Evolutionary conservation across 2,797 vertebrate species (phyloP), one percentile per base, ranked within the genome.

Genomic region (Pangasius djambal): DNA sequence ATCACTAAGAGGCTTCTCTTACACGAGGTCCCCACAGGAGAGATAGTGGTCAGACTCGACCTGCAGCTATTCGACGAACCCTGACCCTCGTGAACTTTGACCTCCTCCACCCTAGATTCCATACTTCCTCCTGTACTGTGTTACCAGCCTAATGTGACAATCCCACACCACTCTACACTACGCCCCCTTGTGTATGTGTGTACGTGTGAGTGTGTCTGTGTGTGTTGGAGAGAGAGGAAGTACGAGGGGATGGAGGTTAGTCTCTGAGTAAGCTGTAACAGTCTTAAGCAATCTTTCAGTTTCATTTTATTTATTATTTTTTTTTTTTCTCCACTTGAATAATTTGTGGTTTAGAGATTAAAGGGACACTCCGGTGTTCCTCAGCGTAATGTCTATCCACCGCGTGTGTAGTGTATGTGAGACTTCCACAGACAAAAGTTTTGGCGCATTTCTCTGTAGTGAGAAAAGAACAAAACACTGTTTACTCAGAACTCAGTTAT

Each of bases 11-110:
- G 98, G 95, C 95, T 99, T 89, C 97, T 99, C 48, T 96, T 99
- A 87, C 98, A 99, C 0, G 98, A 99, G 93, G 98, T 99, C 86
- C 98, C 98, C n/a, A 99, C 98, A 0, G 98, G 98, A 57, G 98
- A 99, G 95, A 99, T 99, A 16, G 97, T 99, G n/a, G 98, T 99
- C 92, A 96, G 98, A 83, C 95, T 99, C 91, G 98, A 99, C 95
- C 97, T 99, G 90, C 98, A 99, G 93, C 89, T 99, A 86, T 99
- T 99, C 0, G 98, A 99, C 81, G 98, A 99, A 90, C 96, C 97
- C 0, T 99, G 96, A 95, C 90, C 91, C 82, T 82, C 1, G 83
- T 77, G 37, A 89, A 79, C 81, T 52, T 67, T 67, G 31, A 86
- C 63, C 50, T 70, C 81, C 86, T 87, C 34, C 37, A 37, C 89